Conservation (phyloP, 2,888 invertebrate genomes). For the Lamellibrachia satsuma region DNA sequence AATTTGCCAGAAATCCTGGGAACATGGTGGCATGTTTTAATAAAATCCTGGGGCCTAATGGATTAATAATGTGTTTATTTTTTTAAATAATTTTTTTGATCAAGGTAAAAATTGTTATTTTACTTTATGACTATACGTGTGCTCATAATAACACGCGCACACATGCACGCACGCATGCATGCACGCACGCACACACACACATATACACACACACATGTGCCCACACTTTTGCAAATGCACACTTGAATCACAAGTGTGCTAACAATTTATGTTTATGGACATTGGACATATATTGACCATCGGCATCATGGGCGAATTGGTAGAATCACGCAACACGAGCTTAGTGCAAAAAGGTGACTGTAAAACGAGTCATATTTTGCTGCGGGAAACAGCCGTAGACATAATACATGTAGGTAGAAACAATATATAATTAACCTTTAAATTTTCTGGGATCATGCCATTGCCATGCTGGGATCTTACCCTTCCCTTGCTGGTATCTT, state of each 20-base stretch:
- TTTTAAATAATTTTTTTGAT: too few relatives aligned
- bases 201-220: not conserved
- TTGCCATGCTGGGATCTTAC: not conserved
- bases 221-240: not conserved
- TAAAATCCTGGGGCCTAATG: too few relatives aligned
- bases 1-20: too few relatives aligned
- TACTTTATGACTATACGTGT: not conserved
- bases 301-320: not conserved
- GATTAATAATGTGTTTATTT: too few relatives aligned
- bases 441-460: not conserved
- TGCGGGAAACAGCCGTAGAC: not conserved
- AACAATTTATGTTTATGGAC: not conserved
- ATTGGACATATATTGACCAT: not conserved
- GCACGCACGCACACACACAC: not conserved
- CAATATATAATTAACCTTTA: not conserved
- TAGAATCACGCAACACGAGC: not conserved
- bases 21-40: too few relatives aligned
- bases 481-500: too few relatives aligned
- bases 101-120: too few relatives aligned
- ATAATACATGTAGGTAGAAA: too few relatives aligned
- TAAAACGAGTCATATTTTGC: not conserved
- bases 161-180: not conserved
- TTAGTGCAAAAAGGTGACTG: not conserved
- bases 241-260: too few relatives aligned
- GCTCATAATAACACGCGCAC: not conserved